phyloP scores from a whole-genome alignment of 2,888 invertebrate species.

The Orchesella flavescens region DNA sequence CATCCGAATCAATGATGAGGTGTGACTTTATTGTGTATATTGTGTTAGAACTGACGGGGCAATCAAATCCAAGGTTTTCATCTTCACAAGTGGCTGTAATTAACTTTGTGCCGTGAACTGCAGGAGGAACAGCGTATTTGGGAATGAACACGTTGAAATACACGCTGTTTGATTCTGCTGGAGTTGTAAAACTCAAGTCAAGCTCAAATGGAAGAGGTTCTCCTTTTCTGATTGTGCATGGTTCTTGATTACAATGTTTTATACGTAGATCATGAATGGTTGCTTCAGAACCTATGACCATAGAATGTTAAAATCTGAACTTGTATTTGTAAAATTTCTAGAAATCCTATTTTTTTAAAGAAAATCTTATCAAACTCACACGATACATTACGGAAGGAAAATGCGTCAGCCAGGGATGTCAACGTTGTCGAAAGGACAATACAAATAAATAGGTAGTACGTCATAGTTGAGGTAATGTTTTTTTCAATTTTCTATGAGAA shows the following conservation, averaged over 20 bases:
- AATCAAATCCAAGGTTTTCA: slow-evolving; percentile 34
- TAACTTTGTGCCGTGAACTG: slow-evolving; percentile 27
- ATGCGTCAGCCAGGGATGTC: not conserved
- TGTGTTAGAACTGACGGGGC: slow-evolving; percentile 12
- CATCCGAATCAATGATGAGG: slow-evolving; percentile 14
- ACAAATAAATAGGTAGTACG: no score
- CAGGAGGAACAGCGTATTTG: slow-evolving; percentile 38
- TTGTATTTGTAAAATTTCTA: not conserved
- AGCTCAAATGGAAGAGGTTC: slow-evolving; percentile 38
- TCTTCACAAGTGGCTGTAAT: slow-evolving; percentile 45
- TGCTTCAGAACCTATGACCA: slow-evolving; percentile 16
- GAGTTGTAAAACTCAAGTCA: slow-evolving; percentile 35
- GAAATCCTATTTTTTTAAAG: not conserved
- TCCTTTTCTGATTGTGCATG: slow-evolving; percentile 42
- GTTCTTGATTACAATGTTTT: slow-evolving; percentile 17
- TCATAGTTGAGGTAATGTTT: no score
- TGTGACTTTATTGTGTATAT: slow-evolving; percentile 19
- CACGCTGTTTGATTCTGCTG: slow-evolving; percentile 18
- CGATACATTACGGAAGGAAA: not conserved
- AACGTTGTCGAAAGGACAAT: not conserved
- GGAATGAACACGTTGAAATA: slow-evolving; percentile 40
- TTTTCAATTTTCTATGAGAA: no score
- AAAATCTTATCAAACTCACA: slow-evolving; percentile 14
- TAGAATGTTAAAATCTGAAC: not conserved
- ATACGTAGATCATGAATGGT: slow-evolving; percentile 23